Evolutionary conservation across 1,140 invertebrate genomes (phyloP), one percentile per base, ranked within the genome.

Genomic region (Lepeophtheirus salmonis): DNA sequence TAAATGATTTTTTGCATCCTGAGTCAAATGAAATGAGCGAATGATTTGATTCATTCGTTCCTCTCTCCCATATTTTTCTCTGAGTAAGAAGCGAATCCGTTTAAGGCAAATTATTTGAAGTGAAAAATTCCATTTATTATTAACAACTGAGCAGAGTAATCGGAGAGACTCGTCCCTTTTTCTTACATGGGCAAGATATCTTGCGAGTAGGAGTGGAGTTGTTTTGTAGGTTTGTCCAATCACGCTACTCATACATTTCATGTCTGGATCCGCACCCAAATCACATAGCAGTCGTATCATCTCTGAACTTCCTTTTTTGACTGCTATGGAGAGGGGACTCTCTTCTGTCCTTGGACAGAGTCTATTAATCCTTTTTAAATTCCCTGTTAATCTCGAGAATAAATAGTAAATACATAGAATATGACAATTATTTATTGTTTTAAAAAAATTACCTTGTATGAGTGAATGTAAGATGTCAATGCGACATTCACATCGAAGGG

Each of bases 371-470:
- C 22, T 18, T 50, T 50, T 56, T 25, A 6, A 21, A 61, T 1
- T 60, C 16, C 58, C 57, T 61, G n/a, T 60, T n/a, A n/a, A n/a
- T n/a, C n/a, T n/a, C n/a, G n/a, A n/a, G n/a, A n/a, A n/a, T n/a
- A n/a, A n/a, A n/a, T n/a, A n/a, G n/a, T n/a, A n/a, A n/a, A n/a
- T n/a, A n/a, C n/a, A n/a, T n/a, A n/a, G n/a, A n/a, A n/a, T n/a
- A n/a, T n/a, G n/a, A n/a, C 18, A 62, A 56, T 60, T 54, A 56
- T 60, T 60, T 77, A 71, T 73, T 60, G 53, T 64, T n/a, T n/a
- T n/a, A n/a, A n/a, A n/a, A n/a, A n/a, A n/a, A n/a, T n/a, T n/a
- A n/a, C n/a, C n/a, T n/a, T n/a, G n/a, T n/a, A n/a, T n/a, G n/a
- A n/a, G n/a, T n/a, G n/a, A n/a, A n/a, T n/a, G n/a, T n/a, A n/a